phyloP scores from a whole-genome alignment of 2,113 vertebrate species.

The Ammodytes marinus region DNA sequence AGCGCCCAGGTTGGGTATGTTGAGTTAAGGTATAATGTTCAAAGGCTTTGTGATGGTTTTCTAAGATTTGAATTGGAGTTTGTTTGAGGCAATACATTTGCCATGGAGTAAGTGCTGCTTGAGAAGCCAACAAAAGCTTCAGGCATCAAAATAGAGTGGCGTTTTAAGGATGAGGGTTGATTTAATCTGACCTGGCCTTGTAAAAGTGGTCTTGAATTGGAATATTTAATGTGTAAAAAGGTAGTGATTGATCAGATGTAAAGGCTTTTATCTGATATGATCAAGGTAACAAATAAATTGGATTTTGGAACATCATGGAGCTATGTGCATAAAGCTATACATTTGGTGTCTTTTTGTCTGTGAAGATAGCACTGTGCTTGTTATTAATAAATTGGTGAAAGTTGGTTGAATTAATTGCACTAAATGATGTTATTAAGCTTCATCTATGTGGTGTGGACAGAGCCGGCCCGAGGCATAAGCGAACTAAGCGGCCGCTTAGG shows the following conservation, averaged over 20 bases:
- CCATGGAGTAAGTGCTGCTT: not conserved
- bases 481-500: no score
- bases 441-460: not conserved
- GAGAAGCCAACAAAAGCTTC: conserved; percentile 16
- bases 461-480: no score
- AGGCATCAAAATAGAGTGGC: not conserved
- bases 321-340: no score
- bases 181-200: conserved; percentile 4
- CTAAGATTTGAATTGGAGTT: conserved; percentile 6
- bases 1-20: not conserved
- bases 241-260: not conserved
- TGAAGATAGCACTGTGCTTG: not conserved
- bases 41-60: conserved; percentile 8
- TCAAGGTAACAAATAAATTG: not conserved
- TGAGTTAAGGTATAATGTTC: conserved; percentile 6
- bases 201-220: not conserved
- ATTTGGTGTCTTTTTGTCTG: not conserved
- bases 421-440: no score
- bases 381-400: not conserved
- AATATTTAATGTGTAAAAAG: not conserved
- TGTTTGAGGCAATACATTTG: conserved; percentile 9
- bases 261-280: no score
- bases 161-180: not conserved
- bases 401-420: not conserved
- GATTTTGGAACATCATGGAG: not conserved